Base-by-base conservation (phyloP, 35 echinoderm and acorn worm species). In the Lytechinus variegatus region DNA sequence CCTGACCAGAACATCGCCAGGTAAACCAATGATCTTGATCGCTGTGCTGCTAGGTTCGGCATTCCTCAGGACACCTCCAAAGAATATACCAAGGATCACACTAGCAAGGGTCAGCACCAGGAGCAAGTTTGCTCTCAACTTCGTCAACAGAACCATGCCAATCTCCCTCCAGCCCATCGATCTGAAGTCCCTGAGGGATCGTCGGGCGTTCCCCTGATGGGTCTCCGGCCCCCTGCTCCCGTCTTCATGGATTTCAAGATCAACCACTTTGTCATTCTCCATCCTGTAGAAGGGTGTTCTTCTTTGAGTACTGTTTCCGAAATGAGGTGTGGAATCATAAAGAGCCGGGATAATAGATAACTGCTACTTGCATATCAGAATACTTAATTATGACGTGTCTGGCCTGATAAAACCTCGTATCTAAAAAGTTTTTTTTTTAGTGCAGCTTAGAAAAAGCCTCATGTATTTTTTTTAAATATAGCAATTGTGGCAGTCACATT, bases 11-110 rank as follows among this genome's bases (percentile, higher is more conserved):
- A 95, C 28, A 53, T 95, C 94, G 5, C 94, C 94, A 21, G 94
- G 94, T 21, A 95, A 55, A 87, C 94, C 94, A 95, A 95, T 95
- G 27, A 87, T 12, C 27, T 54, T 71, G 9, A 95, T 87, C 27
- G 79, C 79, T 14, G 10, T 72, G 0, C 87, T 86, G 6, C 27
- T 21, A 9, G 79, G 94, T 0, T 95, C n/a, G 13, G 94, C 94
- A 16, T 13, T 52, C 12, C 94, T 52, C 21, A 95, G 52, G 7
- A 87, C 61, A 55, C 72, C 27, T 8, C 94, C 94, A 55, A 95
- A 95, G 71, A 95, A 86, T 4, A 95, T 53, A 27, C 94, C 94
- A 21, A 95, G 27, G 3, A 95, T 52, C 33, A 95, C 94, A 9
- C n/a, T 86, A 14, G 52, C 16, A 9, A 95, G 10, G 4, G 94